Conservation (phyloP, 2,888 invertebrate species). For the Pseudoips prasinana region DNA sequence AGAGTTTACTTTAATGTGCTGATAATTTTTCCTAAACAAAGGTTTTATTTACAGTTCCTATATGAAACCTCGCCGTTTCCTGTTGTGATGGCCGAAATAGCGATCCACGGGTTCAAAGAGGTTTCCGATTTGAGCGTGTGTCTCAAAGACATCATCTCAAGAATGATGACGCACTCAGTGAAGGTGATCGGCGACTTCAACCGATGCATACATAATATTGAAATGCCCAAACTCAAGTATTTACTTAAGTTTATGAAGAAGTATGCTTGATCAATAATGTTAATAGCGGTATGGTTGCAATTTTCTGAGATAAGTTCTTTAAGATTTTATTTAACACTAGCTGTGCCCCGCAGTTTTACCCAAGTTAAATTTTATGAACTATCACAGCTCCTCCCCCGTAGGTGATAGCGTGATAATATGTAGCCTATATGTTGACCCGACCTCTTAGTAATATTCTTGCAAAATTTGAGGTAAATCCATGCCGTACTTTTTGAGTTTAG, state of each 20-base stretch:
- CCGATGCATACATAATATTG: constrained; percentile 74
- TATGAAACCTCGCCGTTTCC: constrained; percentile 77
- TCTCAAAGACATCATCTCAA: constrained; percentile 72
- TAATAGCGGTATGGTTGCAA: constrained; percentile 6
- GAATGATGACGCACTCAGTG: constrained; percentile 77
- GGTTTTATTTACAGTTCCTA: constrained; percentile 60
- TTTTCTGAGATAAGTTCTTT: no score
- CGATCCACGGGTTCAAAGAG: constrained; percentile 75
- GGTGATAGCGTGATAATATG: no score
- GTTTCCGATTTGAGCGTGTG: constrained; percentile 75
- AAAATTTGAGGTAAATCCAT: no score
- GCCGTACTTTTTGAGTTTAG: no score
- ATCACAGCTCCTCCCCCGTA: no score
- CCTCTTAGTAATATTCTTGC: no score
- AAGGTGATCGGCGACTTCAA: constrained; percentile 77
- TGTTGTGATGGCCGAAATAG: constrained; percentile 75
- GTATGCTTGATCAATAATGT: constrained; percentile 53
- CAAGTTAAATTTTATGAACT: no score
- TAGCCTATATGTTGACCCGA: no score
- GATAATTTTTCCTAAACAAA: no score
- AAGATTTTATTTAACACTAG: no score
- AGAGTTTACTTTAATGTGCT: no score
- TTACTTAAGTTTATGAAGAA: constrained; percentile 77
- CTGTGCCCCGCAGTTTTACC: no score
- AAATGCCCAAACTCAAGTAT: constrained; percentile 76